These are phyloP conservation scores for Loxodonta africana DNA, from an alignment of 2,113 vertebrate species.

Conservation along the genomic window DNA sequence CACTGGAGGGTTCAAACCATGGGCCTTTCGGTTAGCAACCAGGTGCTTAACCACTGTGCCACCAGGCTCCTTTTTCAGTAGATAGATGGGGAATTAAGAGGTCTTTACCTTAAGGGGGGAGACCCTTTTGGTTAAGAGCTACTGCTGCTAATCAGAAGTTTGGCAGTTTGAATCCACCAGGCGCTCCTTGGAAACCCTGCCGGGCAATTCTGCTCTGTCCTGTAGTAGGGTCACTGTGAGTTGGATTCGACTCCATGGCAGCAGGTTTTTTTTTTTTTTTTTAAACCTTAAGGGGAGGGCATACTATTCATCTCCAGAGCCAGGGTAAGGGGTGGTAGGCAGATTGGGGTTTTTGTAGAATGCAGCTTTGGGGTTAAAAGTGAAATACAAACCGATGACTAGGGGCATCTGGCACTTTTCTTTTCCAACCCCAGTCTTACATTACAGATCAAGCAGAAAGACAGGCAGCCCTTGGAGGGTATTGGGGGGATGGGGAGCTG, in stretches of 20 bases:
- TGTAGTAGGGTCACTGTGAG: too few relatives aligned
- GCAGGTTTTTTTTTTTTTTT: too few relatives aligned
- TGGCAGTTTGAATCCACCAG: too few relatives aligned
- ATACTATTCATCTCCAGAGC: background rate
- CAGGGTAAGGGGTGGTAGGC: background rate
- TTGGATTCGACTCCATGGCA: too few relatives aligned
- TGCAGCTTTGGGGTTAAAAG: constrained; percentile 46
- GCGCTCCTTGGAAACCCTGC: too few relatives aligned
- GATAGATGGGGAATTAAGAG: background rate
- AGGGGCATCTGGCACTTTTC: background rate
- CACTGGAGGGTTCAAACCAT: too few relatives aligned
- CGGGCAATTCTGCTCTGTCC: too few relatives aligned
- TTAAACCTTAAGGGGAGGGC: background rate
- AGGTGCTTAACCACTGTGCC: too few relatives aligned
- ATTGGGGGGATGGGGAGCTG: background rate
- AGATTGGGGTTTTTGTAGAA: constrained; percentile 34
- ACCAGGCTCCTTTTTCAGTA: background rate
- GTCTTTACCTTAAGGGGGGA: background rate
- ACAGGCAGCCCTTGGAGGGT: background rate
- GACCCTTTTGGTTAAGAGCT: too few relatives aligned
- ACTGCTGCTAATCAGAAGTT: too few relatives aligned
- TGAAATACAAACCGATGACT: constrained; percentile 19
- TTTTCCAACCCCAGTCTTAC: background rate
- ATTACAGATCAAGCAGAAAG: background rate
- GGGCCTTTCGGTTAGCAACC: too few relatives aligned